phyloP scores from a whole-genome alignment of 1,140 invertebrate species.

The Drosophila quadrilineata region DNA sequence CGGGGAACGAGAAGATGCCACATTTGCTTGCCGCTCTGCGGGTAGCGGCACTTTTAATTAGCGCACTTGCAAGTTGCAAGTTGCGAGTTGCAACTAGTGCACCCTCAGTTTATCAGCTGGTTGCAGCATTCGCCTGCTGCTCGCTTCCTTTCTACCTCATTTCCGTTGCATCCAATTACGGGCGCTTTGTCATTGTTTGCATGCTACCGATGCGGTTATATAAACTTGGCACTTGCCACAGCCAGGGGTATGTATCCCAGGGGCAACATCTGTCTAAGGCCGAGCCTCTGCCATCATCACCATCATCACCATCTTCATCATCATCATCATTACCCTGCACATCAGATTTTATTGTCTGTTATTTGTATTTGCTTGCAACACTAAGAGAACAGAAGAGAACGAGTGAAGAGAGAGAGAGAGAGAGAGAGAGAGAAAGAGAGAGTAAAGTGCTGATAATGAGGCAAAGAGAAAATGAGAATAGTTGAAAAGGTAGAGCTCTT shows the following conservation, averaged over 20 bases:
- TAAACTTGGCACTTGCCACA: conserved; percentile 16
- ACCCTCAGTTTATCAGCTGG: too few species aligned
- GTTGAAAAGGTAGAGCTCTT: too few species aligned
- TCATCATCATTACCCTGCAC: neutral
- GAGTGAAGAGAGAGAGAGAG: neutral
- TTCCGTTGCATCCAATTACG: conserved; percentile 53
- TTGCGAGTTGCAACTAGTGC: conserved; percentile 34
- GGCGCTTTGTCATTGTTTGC: conserved; percentile 49
- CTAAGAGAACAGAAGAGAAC: too few species aligned
- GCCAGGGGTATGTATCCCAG: too few species aligned
- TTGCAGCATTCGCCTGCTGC: neutral
- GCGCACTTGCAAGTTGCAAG: conserved; percentile 47
- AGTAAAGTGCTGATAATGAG: too few species aligned
- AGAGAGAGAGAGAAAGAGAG: neutral
- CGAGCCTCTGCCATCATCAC: neutral
- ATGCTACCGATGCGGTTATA: conserved; percentile 36
- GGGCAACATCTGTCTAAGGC: neutral
- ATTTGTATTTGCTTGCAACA: neutral
- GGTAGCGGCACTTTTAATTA: conserved; percentile 50
- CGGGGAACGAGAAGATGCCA: too few species aligned
- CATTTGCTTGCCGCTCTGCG: conserved; percentile 29
- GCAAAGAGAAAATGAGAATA: too few species aligned
- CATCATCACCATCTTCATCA: neutral
- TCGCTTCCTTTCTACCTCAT: conserved; percentile 36
- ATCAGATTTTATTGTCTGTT: conserved; percentile 6